phyloP scores from a whole-genome alignment of 2,888 invertebrate genomes.

The Melipona beecheii region DNA sequence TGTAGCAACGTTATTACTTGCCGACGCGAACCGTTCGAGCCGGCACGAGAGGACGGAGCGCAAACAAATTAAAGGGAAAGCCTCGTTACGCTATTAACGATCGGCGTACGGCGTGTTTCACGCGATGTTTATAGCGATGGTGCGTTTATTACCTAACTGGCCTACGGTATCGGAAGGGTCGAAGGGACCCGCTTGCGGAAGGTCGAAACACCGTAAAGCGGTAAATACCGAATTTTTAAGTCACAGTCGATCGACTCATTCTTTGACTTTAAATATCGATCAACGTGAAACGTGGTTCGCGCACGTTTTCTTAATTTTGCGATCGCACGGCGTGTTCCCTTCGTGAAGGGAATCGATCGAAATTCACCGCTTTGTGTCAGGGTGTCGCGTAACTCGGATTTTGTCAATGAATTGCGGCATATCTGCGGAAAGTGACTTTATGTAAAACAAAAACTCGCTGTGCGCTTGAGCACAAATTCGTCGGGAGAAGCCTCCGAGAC shows the following conservation, averaged over 20 bases:
- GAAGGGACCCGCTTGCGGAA: constrained; percentile 24
- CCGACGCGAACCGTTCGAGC: constrained; percentile 8
- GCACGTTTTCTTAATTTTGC: too few relatives aligned
- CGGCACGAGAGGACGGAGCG: background rate
- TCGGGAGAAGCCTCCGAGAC: too few relatives aligned
- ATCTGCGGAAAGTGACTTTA: too few relatives aligned
- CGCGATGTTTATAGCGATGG: constrained; percentile 52
- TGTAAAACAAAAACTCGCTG: too few relatives aligned
- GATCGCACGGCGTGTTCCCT: too few relatives aligned
- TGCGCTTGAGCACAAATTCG: too few relatives aligned
- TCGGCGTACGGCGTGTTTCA: constrained; percentile 34
- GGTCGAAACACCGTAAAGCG: constrained; percentile 65
- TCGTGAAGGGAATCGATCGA: too few relatives aligned
- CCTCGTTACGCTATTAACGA: constrained; percentile 60
- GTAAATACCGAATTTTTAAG: constrained; percentile 19
- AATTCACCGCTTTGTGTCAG: too few relatives aligned
- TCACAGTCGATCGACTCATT: too few relatives aligned
- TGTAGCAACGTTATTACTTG: constrained; percentile 41
- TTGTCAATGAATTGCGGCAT: too few relatives aligned
- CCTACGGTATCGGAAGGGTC: constrained; percentile 53
- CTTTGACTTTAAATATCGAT: too few relatives aligned
- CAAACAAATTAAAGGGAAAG: constrained; percentile 57
- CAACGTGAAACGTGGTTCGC: too few relatives aligned
- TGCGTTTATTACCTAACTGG: constrained; percentile 61
- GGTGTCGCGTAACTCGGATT: background rate